Evolutionary conservation across 2,888 invertebrate species (phyloP), one percentile per base, ranked within the genome.

Genomic region (Drosophila helvetica): DNA sequence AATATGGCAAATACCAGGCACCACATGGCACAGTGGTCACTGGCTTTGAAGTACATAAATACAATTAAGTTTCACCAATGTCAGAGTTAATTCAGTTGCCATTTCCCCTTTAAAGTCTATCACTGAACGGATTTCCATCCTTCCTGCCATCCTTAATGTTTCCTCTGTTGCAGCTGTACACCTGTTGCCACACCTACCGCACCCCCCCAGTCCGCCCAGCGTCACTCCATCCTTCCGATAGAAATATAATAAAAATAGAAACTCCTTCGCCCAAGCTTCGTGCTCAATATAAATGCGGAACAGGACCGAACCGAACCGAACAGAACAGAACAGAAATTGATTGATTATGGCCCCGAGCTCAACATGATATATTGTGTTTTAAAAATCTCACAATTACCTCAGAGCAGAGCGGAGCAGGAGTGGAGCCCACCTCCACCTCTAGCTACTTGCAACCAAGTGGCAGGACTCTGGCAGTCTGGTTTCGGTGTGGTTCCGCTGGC

Each of bases 281-380:
- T 51, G 50, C 51, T 51, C 71, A 61, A 56, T 70, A 46, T 61
- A 56, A 46, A 51, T 70, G 56, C 55, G 25, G 51, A 42, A 33
- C 1, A 15, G 61, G 5, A 22, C 22, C 3, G 22, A 22, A 25
- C 25, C 25, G 25, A 25, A 25, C 25, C 1, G 25, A 25, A 8
- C 47, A 59, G 27, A 27, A 27, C 27, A 27, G 27, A 27, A 27
- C 47, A 59, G 72, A 77, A 76, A 79, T 88, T 83, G 86, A 83
- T 83, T 83, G 83, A 83, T 86, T 88, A 78, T 80, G 76, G 65
- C 57, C 53, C 70, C 55, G 50, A 72, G 53, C 71, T 62, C 33
- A 67, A 82, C 63, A 79, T 87, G 86, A 83, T 87, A 69, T 72
- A 83, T 83, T 79, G 80, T 74, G 66, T 75, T 79, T 75, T 74